Percentiles rank a stretch among this genome's conserved stretches.
Conservation (phyloP, 2,113 vertebrate genomes). For the Petrocephalus microphthalmus region DNA sequence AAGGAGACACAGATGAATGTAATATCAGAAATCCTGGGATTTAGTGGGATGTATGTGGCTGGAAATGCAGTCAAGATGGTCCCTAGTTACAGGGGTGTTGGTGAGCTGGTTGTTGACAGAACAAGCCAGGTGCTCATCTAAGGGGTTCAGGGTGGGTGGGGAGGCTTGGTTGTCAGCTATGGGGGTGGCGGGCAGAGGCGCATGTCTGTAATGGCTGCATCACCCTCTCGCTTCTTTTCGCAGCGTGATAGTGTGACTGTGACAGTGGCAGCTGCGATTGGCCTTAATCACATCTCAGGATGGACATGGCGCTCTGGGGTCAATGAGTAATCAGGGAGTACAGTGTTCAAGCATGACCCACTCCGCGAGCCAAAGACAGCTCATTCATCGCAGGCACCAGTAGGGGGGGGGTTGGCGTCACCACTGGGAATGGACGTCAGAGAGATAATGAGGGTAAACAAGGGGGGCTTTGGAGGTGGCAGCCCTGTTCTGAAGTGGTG, state of each 20-base stretch:
- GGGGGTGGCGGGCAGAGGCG: background rate
- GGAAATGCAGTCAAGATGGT: background rate
- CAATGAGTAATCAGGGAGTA: slow-evolving; percentile 22
- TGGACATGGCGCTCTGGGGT: slow-evolving; percentile 3
- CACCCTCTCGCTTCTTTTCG: background rate
- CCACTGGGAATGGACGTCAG: background rate
- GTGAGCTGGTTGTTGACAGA: background rate
- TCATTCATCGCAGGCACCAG: background rate
- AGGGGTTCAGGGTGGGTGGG: background rate
- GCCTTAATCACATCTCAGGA: background rate
- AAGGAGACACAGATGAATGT: background rate
- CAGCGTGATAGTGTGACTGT: background rate
- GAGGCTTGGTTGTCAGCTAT: background rate
- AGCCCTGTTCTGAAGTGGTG: background rate
- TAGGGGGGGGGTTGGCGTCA: background rate
- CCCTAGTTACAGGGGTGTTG: background rate
- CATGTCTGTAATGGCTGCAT: background rate
- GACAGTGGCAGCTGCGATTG: background rate
- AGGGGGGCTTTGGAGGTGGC: background rate
- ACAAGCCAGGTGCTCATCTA: background rate
- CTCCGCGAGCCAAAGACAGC: background rate
- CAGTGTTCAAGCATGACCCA: background rate
- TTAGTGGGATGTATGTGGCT: no score
- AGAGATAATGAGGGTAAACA: background rate
- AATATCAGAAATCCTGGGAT: no score